Conservation (phyloP, 2,113 vertebrate species). For the Zosterops japonicus region DNA sequence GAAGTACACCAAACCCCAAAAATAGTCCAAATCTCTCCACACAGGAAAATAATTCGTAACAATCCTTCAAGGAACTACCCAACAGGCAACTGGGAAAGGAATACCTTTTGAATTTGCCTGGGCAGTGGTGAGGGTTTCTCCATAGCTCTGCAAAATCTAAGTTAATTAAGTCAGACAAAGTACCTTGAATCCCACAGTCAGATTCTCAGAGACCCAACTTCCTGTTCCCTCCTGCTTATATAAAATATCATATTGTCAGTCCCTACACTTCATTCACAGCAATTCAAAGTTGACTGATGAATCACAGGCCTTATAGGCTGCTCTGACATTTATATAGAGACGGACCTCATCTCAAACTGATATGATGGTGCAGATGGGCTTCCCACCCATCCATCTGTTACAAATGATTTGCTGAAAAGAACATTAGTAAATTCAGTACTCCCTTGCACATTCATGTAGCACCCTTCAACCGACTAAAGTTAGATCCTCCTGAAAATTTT, state of each 20-base stretch:
- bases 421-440: conserved; percentile 20
- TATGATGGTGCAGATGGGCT: conserved; percentile 53
- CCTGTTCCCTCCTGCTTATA: conserved; percentile 12
- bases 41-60: neutral
- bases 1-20: neutral
- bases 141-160: neutral
- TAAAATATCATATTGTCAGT: conserved; percentile 16
- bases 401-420: conserved; percentile 4
- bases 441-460: neutral
- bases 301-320: conserved; percentile 49
- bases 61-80: neutral
- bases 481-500: neutral
- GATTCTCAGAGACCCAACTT: neutral
- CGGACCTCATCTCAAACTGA: conserved; percentile 27
- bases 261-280: conserved; percentile 48
- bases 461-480: neutral
- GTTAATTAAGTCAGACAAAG: neutral
- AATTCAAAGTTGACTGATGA: conserved; percentile 45
- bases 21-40: neutral
- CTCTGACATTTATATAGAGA: conserved; percentile 54
- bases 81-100: neutral
- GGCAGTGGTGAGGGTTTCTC: neutral
- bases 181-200: neutral
- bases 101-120: neutral
- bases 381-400: conserved; percentile 65